phyloP scores from a whole-genome alignment of 2,888 invertebrate genomes.

The Patella ulyssiponensis region DNA sequence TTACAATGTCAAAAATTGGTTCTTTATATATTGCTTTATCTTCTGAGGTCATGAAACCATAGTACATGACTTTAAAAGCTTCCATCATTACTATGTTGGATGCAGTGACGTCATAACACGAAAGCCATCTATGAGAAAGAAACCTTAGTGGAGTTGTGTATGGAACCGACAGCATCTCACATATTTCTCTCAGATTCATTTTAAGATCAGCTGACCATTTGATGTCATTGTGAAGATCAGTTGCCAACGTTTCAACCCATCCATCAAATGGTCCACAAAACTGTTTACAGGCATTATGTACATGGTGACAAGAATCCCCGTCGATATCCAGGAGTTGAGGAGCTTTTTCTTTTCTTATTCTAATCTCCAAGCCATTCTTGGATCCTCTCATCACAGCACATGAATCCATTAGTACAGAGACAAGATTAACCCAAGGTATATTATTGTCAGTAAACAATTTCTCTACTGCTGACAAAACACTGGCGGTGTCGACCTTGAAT shows the following conservation, averaged over 20 bases:
- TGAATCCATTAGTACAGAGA: constrained; percentile 32
- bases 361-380: constrained; percentile 28
- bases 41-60: no score
- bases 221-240: constrained; percentile 30
- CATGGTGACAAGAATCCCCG: constrained; percentile 34
- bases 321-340: constrained; percentile 36
- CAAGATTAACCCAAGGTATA: constrained; percentile 35
- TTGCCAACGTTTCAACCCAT: constrained; percentile 17
- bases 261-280: constrained; percentile 28
- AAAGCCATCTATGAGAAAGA: no score
- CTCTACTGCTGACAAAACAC: no score
- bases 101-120: no score
- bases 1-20: no score
- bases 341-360: constrained; percentile 17
- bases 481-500: no score
- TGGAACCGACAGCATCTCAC: background rate
- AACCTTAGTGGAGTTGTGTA: no score
- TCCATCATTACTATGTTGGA: no score
- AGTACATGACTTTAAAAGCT: no score
- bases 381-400: constrained; percentile 36
- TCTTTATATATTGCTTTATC: no score
- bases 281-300: constrained; percentile 29
- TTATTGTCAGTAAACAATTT: background rate
- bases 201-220: constrained; percentile 29
- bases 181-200: constrained; percentile 23